These are phyloP conservation scores for Montipora capricornis DNA, from an alignment of 64 coral and sea anemone species.

Conservation along the genomic window DNA sequence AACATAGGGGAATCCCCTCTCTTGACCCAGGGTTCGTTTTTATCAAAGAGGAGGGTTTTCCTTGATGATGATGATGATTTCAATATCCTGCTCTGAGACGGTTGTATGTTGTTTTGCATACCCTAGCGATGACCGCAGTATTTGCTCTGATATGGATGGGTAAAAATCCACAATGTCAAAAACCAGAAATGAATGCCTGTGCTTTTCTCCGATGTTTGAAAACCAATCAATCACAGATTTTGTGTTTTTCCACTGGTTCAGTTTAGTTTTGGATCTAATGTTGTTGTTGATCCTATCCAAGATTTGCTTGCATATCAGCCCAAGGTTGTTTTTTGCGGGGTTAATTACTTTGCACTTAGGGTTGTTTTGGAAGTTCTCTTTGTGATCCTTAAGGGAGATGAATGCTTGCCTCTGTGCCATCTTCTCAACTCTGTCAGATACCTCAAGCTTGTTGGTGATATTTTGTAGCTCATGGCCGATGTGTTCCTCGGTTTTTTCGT, in stretches of 20 bases:
- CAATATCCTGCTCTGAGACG: background rate
- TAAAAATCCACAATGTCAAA: no score
- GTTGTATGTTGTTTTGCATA: no score
- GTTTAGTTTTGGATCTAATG: no score
- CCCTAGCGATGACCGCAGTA: no score
- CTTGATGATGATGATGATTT: no score
- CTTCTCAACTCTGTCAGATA: constrained; percentile 19
- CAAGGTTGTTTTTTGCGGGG: background rate
- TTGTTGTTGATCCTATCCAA: no score
- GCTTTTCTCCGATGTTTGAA: constrained; percentile 56
- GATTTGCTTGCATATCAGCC: no score
- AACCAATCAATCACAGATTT: constrained; percentile 66
- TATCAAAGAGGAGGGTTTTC: no score
- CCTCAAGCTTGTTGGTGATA: background rate
- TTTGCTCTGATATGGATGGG: no score
- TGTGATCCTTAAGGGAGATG: background rate
- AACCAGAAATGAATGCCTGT: background rate
- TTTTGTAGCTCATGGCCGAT: constrained; percentile 17
- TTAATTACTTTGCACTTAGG: constrained; percentile 26
- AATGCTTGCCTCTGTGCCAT: background rate
- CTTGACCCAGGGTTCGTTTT: no score
- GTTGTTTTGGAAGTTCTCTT: constrained; percentile 29
- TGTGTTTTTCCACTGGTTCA: background rate
- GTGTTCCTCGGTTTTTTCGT: background rate
- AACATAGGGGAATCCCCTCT: no score